Evolutionary conservation across 2,888 invertebrate species (phyloP), one percentile per base, ranked within the genome.

Genomic region (Rhingia rostrata): DNA sequence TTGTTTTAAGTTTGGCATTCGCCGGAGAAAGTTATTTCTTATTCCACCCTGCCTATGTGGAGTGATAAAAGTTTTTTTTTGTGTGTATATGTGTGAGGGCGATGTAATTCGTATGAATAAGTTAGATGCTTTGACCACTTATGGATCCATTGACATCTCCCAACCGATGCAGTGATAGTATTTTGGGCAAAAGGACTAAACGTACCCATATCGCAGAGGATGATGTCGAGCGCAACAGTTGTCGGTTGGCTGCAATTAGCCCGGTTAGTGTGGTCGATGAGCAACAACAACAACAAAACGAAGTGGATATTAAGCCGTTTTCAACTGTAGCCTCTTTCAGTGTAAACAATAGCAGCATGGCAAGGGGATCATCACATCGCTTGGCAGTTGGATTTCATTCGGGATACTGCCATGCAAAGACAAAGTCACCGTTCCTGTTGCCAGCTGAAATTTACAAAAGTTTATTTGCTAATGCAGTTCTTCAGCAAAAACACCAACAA

Each of bases 371-470:
- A 22, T 22, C 83, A 43, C 83, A 79, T 70, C 84, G 84, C 10
- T 61, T 84, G 79, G 73, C 79, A 3, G 84, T 84, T 32, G 74
- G 84, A 14, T 85, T 87, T 64, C 87, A 88, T 86, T 86, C 86
- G 4, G 85, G 86, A 10, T 82, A 85, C 41, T 80, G 86, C 14
- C 84, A 85, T 63, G 70, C 78, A 12, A 86, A 84, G 78, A 85
- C 70, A 69, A 86, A 78, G n/a, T 82, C 73, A 64, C 93, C 93
- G 12, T 95, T 95, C 88, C 90, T 96, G 64, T 92, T 96, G 84
- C 96, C 96, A 7, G 94, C 95, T 72, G 96, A 96, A 89, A 92
- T 96, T 87, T 96, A 96, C 89, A 96, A 96, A 91, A 96, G 94
- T 88, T 93, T 96, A 84, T 91, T 96, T 88, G 96, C 96, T 9